phyloP scores from a whole-genome alignment of 1,140 invertebrate species.

The Atta cephalotes region DNA sequence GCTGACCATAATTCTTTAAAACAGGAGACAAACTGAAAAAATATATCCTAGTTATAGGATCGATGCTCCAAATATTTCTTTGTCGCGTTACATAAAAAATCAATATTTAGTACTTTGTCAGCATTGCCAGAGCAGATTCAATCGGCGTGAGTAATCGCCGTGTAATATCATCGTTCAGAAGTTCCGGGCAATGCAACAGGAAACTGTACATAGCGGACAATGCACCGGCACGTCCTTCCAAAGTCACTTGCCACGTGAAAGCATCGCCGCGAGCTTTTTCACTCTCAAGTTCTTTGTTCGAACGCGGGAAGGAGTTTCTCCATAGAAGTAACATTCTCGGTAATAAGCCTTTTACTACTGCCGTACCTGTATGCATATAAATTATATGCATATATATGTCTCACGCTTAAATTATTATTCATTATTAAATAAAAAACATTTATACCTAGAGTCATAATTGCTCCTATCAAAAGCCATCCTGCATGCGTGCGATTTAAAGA shows the following conservation, averaged over 20 bases:
- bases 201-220: conserved; percentile 98
- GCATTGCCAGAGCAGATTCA: conserved; percentile 97
- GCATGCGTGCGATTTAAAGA: conserved; percentile 98
- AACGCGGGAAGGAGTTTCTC: conserved; percentile 99
- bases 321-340: conserved; percentile 98
- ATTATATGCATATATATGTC: neutral
- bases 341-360: conserved; percentile 95
- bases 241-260: conserved; percentile 99
- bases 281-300: conserved; percentile 97
- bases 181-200: conserved; percentile 95
- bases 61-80: neutral
- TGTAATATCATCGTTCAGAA: conserved; percentile 96
- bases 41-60: conserved; percentile 29
- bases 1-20: conserved; percentile 96
- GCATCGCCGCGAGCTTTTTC: conserved; percentile 99
- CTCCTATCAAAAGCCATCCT: conserved; percentile 98
- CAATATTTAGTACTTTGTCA: conserved; percentile 92
- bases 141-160: conserved; percentile 95
- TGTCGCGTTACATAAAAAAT: neutral
- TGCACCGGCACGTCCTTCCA: conserved; percentile 98
- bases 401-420: neutral
- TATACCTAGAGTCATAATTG: conserved; percentile 97
- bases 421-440: conserved; percentile 43
- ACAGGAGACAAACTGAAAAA: conserved; percentile 92
- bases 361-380: conserved; percentile 88